Evolutionary conservation across 1,140 invertebrate genomes (phyloP), one percentile per base, ranked within the genome.

Genomic region (Drosophila tsacasi): DNA sequence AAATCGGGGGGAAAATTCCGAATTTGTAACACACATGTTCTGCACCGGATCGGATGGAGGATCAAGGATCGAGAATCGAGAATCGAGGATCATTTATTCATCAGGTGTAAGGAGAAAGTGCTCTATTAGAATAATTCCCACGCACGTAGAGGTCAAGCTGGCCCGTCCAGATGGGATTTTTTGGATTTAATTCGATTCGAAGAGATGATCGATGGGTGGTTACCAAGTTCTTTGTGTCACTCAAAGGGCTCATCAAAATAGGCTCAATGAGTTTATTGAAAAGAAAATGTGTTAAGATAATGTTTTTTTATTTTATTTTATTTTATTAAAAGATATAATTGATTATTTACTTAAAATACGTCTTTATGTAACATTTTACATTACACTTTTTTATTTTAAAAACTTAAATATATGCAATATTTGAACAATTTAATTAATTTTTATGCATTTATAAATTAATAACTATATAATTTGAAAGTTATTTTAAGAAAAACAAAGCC

Each of bases 11-110:
- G 30, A 27, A 52, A 86, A 79, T 65, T 39, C 40, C 17, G 69
- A 89, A 89, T 89, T 89, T 89, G 84, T 89, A 89, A 90, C 84
- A 90, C 84, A 89, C 64, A 89, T 84, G 81, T 80, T 83, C 40
- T 77, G 76, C 35, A 15, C 17, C 30, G 35, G 4, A 19, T 25
- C 35, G 49, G 49, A 52, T 52, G 23, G 19, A 25, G 46, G 46
- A 47, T 25, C 5, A 2, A 46, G 44, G 19, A 42, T 39, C 25
- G 0, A 27, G 27, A 2, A 8, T 30, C 12, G 5, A 46, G 37
- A 15, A 39, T 19, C 40, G 8, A 25, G 15, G 15, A 44, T 49
- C 50, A 58, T 42, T 32, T 30, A 65, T 40, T 39, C 54, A 60
- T 67, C 80, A 65, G 73, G 72, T 76, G 69, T 72, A 32, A n/a